Conservation (phyloP, 2,888 invertebrate species). For the Neoascia interrupta region DNA sequence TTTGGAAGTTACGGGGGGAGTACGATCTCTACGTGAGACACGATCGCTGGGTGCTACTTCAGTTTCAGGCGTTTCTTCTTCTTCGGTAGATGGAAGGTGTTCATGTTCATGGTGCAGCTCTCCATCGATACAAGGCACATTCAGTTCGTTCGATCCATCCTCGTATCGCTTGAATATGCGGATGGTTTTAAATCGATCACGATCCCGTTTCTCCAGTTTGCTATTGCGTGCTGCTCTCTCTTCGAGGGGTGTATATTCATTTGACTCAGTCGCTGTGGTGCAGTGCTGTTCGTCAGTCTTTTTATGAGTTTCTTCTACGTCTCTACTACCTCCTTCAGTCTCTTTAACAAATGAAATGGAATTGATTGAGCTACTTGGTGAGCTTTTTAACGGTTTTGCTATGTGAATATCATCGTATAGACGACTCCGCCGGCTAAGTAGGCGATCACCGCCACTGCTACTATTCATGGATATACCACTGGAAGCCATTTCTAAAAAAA, state of each 20-base stretch:
- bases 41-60: slow-evolving; percentile 64
- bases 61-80: slow-evolving; percentile 47
- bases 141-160: slow-evolving; percentile 72
- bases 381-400: slow-evolving; percentile 68
- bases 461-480: slow-evolving; percentile 58
- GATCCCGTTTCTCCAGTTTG: slow-evolving; percentile 76
- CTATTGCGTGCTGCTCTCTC: slow-evolving; percentile 57
- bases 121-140: slow-evolving; percentile 79
- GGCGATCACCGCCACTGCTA: slow-evolving; percentile 74
- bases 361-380: slow-evolving; percentile 67
- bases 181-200: slow-evolving; percentile 79
- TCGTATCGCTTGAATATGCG: slow-evolving; percentile 75
- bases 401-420: slow-evolving; percentile 78
- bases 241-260: slow-evolving; percentile 55
- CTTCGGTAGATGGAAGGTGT: slow-evolving; percentile 43
- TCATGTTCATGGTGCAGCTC: slow-evolving; percentile 61
- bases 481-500: slow-evolving; percentile 49
- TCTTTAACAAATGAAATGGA: slow-evolving; percentile 74
- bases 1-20: slow-evolving; percentile 61
- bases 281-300: slow-evolving; percentile 69
- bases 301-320: slow-evolving; percentile 36
- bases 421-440: slow-evolving; percentile 78
- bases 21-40: slow-evolving; percentile 74
- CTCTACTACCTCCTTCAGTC: slow-evolving; percentile 66
- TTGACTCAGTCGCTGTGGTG: slow-evolving; percentile 68